phyloP scores from a whole-genome alignment of 2,888 invertebrate species.

The Venustoraphidia nigricollis region DNA sequence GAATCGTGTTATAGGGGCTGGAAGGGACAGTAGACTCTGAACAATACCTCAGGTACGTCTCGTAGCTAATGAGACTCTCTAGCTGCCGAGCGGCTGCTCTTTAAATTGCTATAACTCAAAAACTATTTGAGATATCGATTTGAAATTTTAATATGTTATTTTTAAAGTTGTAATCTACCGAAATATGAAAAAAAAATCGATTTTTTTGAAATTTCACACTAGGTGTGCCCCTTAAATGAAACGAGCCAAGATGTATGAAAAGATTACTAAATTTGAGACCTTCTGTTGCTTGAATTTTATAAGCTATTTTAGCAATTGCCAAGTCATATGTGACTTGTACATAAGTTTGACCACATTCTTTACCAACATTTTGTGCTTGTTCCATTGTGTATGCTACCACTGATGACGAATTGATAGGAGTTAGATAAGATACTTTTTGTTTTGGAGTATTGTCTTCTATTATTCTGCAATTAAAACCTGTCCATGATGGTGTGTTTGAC shows the following conservation, averaged over 20 bases:
- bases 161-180: no score
- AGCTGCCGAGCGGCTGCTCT: no score
- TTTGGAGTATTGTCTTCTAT: constrained; percentile 10
- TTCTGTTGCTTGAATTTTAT: constrained; percentile 16
- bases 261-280: constrained; percentile 17
- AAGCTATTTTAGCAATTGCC: constrained; percentile 16
- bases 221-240: no score
- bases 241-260: constrained; percentile 21
- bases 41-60: no score
- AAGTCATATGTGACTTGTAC: constrained; percentile 19
- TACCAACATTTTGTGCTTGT: constrained; percentile 13
- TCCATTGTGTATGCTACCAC: constrained; percentile 16
- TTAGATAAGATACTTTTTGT: constrained; percentile 17
- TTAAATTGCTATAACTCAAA: no score
- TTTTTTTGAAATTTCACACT: no score
- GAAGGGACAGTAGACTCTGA: no score
- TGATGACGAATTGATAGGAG: constrained; percentile 17
- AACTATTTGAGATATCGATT: no score
- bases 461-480: constrained; percentile 17
- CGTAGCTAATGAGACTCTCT: no score
- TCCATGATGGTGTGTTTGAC: constrained; percentile 19
- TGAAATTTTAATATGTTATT: no score
- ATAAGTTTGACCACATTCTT: constrained; percentile 12
- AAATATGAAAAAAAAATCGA: no score
- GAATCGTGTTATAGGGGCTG: no score